Conservation (phyloP, 2,113 vertebrate species). For the Holacanthus passer region DNA sequence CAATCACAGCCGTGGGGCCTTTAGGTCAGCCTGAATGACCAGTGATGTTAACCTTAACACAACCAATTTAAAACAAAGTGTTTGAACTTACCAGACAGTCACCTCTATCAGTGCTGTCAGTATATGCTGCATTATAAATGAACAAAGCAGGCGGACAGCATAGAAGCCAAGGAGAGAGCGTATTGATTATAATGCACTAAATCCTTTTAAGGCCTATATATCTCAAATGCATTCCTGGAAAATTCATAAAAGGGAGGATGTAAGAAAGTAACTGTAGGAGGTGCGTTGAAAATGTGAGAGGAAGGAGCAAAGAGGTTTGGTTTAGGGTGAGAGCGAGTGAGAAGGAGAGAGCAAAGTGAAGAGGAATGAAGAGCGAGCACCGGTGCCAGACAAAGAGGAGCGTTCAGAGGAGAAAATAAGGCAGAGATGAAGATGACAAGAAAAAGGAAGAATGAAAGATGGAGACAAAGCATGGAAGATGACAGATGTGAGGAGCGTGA, state of each 20-base stretch:
- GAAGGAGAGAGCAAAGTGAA: constrained; percentile 8
- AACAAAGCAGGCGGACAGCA: constrained; percentile 10
- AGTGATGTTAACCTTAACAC: background rate
- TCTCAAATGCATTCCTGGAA: constrained; percentile 38
- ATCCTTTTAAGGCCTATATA: constrained; percentile 25
- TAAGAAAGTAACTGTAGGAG: background rate
- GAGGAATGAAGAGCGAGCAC: constrained; percentile 13
- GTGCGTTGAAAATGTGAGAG: background rate
- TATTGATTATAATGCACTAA: constrained; percentile 32
- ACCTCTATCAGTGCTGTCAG: constrained; percentile 1
- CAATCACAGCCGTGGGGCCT: background rate
- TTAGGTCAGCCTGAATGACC: constrained; percentile 1
- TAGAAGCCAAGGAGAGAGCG: background rate
- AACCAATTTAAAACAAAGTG: background rate
- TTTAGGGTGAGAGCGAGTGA: constrained; percentile 26
- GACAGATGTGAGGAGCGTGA: constrained; percentile 52
- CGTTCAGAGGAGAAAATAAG: constrained; percentile 27
- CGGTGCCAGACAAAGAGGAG: constrained; percentile 17
- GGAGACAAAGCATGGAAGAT: constrained; percentile 43
- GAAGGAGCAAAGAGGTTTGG: constrained; percentile 15
- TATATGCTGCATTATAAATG: constrained; percentile 9
- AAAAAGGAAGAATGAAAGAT: constrained; percentile 46
- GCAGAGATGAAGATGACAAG: constrained; percentile 54
- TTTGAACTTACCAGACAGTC: background rate
- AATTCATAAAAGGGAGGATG: constrained; percentile 2